A percentile compares a stretch with the other conserved stretches of the same genome.
phyloP scores from a whole-genome alignment of 2,797 vertebrate genomes.

The Thalassophryne amazonica region DNA sequence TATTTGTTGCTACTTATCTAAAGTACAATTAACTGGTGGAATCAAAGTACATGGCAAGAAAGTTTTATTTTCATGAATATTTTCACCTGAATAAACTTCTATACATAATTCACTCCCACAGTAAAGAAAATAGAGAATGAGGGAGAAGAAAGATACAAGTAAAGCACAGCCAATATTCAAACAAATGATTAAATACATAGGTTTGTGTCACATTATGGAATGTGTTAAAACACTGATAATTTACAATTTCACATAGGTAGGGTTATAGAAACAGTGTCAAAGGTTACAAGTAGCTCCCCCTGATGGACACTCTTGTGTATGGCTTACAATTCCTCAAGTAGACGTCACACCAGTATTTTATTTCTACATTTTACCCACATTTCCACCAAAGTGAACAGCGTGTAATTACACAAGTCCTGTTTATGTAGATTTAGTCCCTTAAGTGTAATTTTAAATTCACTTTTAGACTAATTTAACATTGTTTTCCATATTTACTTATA shows the following conservation, averaged over 20 bases:
- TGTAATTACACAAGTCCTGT: neutral
- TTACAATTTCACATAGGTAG: constrained; percentile 69
- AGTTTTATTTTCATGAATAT: constrained; percentile 73
- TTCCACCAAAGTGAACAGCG: neutral
- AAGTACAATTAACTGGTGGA: neutral
- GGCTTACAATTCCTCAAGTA: constrained; percentile 21
- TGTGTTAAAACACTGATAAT: constrained; percentile 19
- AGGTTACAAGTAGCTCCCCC: constrained; percentile 39
- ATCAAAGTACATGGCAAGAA: constrained; percentile 34
- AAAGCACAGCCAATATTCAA: constrained; percentile 56
- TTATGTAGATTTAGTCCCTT: neutral
- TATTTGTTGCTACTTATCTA: too few relatives aligned
- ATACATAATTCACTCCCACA: constrained; percentile 71
- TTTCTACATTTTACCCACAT: constrained; percentile 15
- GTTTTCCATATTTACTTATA: constrained; percentile 7
- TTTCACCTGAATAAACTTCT: constrained; percentile 76
- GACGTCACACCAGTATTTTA: too few relatives aligned
- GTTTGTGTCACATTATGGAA: constrained; percentile 25
- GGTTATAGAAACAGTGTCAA: constrained; percentile 44
- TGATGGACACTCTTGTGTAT: constrained; percentile 20
- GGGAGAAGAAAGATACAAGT: constrained; percentile 21
- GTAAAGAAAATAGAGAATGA: constrained; percentile 59
- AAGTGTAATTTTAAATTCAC: neutral
- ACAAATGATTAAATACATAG: constrained; percentile 42
- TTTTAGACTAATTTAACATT: constrained; percentile 8